Conservation (phyloP, 2,797 vertebrate species). For the Clarias fuscus region DNA sequence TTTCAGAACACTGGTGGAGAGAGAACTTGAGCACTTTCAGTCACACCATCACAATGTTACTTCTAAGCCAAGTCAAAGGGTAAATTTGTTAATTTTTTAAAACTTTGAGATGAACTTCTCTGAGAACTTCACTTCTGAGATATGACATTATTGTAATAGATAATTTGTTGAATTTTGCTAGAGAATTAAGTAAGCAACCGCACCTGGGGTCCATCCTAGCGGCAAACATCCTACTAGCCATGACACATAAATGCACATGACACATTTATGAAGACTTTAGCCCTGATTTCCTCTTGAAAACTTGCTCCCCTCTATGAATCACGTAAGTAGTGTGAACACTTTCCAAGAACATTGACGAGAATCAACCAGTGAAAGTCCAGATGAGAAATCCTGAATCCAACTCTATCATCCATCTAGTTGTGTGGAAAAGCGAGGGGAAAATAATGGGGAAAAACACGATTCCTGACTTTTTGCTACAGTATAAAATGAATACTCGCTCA, state of each 20-base stretch:
- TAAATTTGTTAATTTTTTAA: too few species aligned
- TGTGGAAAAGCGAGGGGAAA: not conserved
- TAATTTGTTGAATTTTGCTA: not conserved
- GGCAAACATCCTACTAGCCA: not conserved
- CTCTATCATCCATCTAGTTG: not conserved
- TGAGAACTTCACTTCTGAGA: not conserved
- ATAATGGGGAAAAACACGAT: not conserved
- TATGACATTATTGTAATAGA: not conserved
- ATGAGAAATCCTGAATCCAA: not conserved
- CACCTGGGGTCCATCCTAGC: not conserved
- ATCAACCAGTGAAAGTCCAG: too few species aligned
- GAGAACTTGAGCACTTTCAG: not conserved
- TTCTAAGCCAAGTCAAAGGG: not conserved
- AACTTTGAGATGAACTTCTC: not conserved
- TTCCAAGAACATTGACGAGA: not conserved
- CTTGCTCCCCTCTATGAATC: too few species aligned
- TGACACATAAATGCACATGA: not conserved
- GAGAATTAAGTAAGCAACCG: conserved; percentile 11
- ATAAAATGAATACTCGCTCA: not conserved
- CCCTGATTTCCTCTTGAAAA: not conserved
- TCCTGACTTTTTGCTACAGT: not conserved
- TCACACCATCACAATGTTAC: not conserved
- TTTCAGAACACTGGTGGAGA: not conserved
- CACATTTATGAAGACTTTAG: not conserved
- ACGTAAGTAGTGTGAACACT: not conserved